Percentiles rank a stretch among this genome's conserved stretches.
These are phyloP conservation scores for Otus scops DNA, from an alignment of 2,797 vertebrate species.

Conservation along the genomic window DNA sequence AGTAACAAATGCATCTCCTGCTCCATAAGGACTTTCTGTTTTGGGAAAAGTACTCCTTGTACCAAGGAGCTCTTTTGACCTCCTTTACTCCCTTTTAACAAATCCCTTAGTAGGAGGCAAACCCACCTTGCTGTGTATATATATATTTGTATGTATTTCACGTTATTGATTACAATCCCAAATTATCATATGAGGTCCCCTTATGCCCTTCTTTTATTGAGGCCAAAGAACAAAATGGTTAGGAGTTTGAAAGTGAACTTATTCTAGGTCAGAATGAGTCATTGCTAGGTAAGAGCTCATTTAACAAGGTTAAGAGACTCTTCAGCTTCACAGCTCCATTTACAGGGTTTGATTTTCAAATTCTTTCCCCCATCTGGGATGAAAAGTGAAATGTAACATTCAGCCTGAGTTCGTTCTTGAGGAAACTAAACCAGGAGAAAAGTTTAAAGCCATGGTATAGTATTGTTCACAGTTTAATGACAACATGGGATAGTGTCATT, in stretches of 20 bases:
- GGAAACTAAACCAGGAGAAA: background rate
- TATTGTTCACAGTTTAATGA: background rate
- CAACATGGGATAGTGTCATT: background rate
- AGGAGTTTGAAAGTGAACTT: background rate
- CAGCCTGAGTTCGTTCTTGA: background rate
- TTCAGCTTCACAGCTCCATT: background rate
- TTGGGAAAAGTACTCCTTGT: background rate
- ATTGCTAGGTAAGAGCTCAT: background rate
- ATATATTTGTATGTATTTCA: too few relatives aligned
- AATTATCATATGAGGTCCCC: background rate
- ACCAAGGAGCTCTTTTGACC: background rate
- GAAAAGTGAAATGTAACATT: background rate
- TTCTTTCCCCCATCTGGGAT: background rate
- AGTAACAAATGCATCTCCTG: background rate
- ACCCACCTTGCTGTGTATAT: background rate
- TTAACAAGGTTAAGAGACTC: background rate
- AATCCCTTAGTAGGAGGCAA: background rate
- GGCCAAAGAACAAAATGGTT: background rate
- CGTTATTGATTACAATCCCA: background rate
- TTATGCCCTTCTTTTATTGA: background rate
- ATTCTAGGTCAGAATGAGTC: background rate
- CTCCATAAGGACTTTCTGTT: background rate
- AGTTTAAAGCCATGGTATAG: background rate
- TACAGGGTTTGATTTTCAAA: background rate
- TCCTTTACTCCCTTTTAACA: background rate